Conservation (phyloP, 2,797 vertebrate species). For the Tympanoctomys barrerae region DNA sequence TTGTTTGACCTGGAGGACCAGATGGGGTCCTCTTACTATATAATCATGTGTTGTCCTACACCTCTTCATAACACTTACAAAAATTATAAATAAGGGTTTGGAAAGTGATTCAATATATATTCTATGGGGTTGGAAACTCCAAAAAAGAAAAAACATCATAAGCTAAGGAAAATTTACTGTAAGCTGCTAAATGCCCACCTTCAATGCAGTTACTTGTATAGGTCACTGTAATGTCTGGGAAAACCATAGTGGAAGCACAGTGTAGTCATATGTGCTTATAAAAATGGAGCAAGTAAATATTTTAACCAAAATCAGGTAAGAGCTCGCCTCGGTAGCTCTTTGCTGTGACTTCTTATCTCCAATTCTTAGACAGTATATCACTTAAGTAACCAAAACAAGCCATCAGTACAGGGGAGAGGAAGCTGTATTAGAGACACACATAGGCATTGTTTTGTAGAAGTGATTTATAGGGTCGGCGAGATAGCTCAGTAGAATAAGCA, state of each 20-base stretch:
- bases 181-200: neutral
- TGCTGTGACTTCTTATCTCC: neutral
- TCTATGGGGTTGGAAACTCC: neutral
- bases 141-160: neutral
- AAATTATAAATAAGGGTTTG: neutral
- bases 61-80: neutral
- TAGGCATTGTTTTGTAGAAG: neutral
- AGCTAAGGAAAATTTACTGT: neutral
- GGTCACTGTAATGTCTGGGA: neutral
- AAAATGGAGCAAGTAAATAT: neutral
- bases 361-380: neutral
- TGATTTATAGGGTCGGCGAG: neutral
- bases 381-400: neutral
- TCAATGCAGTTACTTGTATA: neutral
- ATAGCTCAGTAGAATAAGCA: too few relatives aligned
- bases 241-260: neutral
- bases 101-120: neutral
- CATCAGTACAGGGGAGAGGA: neutral
- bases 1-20: neutral
- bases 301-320: neutral
- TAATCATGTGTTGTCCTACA: neutral
- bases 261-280: too few relatives aligned
- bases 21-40: neutral
- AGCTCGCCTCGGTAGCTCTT: neutral
- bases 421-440: neutral